Evolutionary conservation across 2,113 vertebrate species (phyloP).

Genomic region (Ellobius talpinus): DNA sequence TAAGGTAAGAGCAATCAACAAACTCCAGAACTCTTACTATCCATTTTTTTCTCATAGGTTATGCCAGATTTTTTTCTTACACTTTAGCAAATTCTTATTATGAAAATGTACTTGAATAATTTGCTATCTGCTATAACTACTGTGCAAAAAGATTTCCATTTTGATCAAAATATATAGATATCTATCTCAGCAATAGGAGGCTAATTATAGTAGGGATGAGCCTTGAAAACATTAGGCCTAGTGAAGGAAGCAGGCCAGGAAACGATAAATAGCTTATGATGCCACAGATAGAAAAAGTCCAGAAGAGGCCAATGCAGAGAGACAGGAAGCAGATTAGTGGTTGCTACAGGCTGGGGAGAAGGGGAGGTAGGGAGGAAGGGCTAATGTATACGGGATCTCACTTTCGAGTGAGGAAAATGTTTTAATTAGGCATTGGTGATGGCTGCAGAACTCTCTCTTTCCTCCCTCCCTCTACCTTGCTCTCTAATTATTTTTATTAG

Average conservation of each 20-base stretch:
- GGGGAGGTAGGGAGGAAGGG: not conserved
- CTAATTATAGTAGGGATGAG: not conserved
- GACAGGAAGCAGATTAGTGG: slow-evolving; percentile 34
- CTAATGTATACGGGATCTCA: not conserved
- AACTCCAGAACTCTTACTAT: not conserved
- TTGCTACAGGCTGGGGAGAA: not conserved
- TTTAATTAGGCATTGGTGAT: slow-evolving; percentile 25
- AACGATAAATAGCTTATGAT: not conserved
- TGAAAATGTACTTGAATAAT: not conserved
- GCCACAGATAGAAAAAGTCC: not conserved
- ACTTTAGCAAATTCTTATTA: not conserved
- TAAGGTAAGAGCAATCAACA: not conserved
- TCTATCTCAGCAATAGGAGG: not conserved
- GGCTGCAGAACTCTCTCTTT: not conserved
- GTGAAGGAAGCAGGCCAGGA: slow-evolving; percentile 44
- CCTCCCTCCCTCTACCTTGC: not conserved
- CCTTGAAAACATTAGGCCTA: slow-evolving; percentile 24
- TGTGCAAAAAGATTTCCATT: not conserved
- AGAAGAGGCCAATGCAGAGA: slow-evolving; percentile 14
- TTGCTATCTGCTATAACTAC: not conserved
- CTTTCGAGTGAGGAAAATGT: slow-evolving; percentile 38
- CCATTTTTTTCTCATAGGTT: not conserved
- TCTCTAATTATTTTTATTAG: not conserved
- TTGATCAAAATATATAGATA: not conserved
- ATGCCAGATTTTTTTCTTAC: not conserved